Evolutionary conservation across 2,888 invertebrate species (phyloP), one percentile per base, ranked within the genome.

Genomic region (Odontomyia ornata): DNA sequence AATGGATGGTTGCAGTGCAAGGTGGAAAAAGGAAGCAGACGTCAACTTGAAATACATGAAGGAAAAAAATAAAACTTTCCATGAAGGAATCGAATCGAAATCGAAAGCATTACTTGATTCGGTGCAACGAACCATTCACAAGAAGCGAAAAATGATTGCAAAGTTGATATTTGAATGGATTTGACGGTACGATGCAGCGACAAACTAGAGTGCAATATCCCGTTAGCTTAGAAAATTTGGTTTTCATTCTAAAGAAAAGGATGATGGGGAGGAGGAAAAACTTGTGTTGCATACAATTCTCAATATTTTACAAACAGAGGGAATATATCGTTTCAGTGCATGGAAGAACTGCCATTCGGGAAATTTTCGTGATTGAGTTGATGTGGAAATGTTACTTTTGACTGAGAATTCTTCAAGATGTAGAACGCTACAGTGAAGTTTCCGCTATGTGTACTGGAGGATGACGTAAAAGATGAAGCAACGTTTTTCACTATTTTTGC

Each of bases 81-180:
- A 67, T 43, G 67, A 36, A 67, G 21, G 30, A 57, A 71, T 52
- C 56, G 30, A 30, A 57, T 52, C 72, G 47, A 71, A 72, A 72
- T 21, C 72, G 72, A 56, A 72, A 57, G 56, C 72, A 72, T 72
- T 52, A 21, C 56, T 56, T 72, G 72, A 72, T 72, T 57, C 21
- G 72, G 23, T 57, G 72, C 56, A 72, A 72, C 57, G 72, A 72
- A 72, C 56, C 72, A 57, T 72, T 57, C 30, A 30, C 57, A 28
- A 72, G 36, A 72, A 57, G 57, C 30, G 72, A 57, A 72, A 72
- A 57, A 72, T 72, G 56, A 72, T 72, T 72, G 72, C 72, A 72
- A 57, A 27, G 72, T 57, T 72, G 57, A 57, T 72, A 72, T 25
- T 56, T 57, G 57, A 56, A 72, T 72, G 72, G 72, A 72, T 56